phyloP scores from a whole-genome alignment of 2,113 vertebrate species.

The Leptodactylus fuscus region DNA sequence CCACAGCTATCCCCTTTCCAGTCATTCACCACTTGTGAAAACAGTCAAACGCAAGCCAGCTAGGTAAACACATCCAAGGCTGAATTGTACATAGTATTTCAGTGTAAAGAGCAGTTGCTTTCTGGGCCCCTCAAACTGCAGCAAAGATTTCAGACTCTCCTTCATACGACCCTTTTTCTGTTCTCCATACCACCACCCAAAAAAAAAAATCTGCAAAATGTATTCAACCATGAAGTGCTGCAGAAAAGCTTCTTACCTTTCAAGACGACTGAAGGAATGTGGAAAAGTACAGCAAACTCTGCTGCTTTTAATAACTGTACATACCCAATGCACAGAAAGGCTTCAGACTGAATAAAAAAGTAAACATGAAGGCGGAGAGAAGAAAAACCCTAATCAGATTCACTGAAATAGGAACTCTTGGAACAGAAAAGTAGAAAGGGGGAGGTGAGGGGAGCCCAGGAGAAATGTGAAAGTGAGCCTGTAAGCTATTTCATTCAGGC shows the following conservation, averaged over 20 bases:
- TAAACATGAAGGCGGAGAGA: conserved; percentile 82
- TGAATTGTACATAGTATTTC: neutral
- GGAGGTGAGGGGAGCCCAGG: conserved; percentile 55
- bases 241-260: conserved; percentile 41
- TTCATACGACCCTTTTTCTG: neutral
- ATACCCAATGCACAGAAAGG: conserved; percentile 66
- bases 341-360: conserved; percentile 76
- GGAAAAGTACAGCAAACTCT: neutral
- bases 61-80: conserved; percentile 39
- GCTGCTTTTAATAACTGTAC: conserved; percentile 69
- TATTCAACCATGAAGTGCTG: neutral
- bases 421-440: conserved; percentile 58
- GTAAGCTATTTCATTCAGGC: conserved; percentile 21
- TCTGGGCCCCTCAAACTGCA: neutral
- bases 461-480: conserved; percentile 53
- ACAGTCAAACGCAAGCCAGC: conserved; percentile 50
- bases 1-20: conserved; percentile 20
- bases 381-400: conserved; percentile 65
- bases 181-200: neutral
- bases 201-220: neutral
- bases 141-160: neutral
- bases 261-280: conserved; percentile 15
- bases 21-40: conserved; percentile 61
- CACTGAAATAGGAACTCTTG: conserved; percentile 79
- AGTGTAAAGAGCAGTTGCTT: neutral